Conservation (phyloP, 2,888 invertebrate species). For the Melinaea menophilus region DNA sequence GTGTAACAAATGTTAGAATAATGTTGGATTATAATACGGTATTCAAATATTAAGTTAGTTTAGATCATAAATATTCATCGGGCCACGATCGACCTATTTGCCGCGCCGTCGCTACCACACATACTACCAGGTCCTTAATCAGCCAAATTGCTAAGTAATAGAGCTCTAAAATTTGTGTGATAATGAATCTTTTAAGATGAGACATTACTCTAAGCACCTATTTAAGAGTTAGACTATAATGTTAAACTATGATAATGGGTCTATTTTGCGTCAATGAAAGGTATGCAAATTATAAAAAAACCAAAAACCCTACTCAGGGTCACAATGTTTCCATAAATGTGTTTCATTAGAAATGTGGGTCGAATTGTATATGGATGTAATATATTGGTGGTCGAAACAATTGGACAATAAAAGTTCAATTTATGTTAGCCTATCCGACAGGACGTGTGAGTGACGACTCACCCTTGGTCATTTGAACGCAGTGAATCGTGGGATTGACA, state of each 20-base stretch:
- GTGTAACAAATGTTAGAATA: constrained; percentile 11
- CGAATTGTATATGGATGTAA: constrained; percentile 22
- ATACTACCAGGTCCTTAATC: constrained; percentile 59
- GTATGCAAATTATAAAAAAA: too few relatives aligned
- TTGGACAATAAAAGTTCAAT: constrained; percentile 31
- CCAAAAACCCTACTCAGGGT: too few relatives aligned
- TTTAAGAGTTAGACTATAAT: too few relatives aligned
- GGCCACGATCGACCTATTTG: constrained; percentile 62
- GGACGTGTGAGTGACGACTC: constrained; percentile 34
- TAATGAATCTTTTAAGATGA: constrained; percentile 46
- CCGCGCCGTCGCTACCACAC: constrained; percentile 59
- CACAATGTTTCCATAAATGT: not conserved
- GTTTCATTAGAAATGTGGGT: constrained; percentile 19
- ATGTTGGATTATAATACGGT: constrained; percentile 35
- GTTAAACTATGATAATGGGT: too few relatives aligned
- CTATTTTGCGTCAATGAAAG: too few relatives aligned
- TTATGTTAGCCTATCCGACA: constrained; percentile 26
- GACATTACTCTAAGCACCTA: too few relatives aligned
- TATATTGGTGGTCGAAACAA: constrained; percentile 25
- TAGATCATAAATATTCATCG: constrained; percentile 64
- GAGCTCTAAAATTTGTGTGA: constrained; percentile 60
- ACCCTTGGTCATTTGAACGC: constrained; percentile 50
- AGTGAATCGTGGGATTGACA: constrained; percentile 57
- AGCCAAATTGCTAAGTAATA: constrained; percentile 66
- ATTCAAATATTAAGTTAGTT: constrained; percentile 54